These are phyloP conservation scores for Leptoclinus maculatus DNA, from an alignment of 2,797 vertebrate genomes.

Conservation along the genomic window DNA sequence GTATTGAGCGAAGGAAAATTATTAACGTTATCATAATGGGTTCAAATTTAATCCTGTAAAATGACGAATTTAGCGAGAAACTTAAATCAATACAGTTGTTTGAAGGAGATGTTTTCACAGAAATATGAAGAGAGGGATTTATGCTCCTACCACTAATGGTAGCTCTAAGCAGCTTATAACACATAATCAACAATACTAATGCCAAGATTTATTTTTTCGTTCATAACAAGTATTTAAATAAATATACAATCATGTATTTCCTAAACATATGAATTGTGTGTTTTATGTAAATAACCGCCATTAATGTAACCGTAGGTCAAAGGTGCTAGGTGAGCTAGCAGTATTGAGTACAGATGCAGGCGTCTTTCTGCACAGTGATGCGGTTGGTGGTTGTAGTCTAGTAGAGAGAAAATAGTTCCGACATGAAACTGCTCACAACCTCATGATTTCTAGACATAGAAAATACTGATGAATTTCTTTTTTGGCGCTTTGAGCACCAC, in stretches of 20 bases:
- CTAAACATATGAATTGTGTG: neutral
- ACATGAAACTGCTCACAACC: too few relatives aligned
- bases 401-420: too few relatives aligned
- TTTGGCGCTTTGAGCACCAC: too few relatives aligned
- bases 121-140: neutral
- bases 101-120: neutral
- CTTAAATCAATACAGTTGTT: neutral
- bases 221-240: neutral
- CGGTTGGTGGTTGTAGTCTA: too few relatives aligned
- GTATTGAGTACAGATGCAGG: neutral
- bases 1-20: neutral
- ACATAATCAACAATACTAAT: too few relatives aligned
- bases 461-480: too few relatives aligned
- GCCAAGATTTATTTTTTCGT: too few relatives aligned
- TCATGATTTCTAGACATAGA: too few relatives aligned
- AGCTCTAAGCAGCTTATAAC: too few relatives aligned
- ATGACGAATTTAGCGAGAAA: neutral
- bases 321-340: neutral
- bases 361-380: too few relatives aligned
- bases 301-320: too few relatives aligned
- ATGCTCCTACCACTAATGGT: neutral
- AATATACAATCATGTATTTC: neutral
- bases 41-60: neutral
- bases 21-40: neutral
- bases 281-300: neutral